A percentile compares a stretch with the other conserved stretches of the same genome.
These are phyloP conservation scores for Eilema griseolum DNA, from an alignment of 2,888 invertebrate genomes.

Conservation along the genomic window DNA sequence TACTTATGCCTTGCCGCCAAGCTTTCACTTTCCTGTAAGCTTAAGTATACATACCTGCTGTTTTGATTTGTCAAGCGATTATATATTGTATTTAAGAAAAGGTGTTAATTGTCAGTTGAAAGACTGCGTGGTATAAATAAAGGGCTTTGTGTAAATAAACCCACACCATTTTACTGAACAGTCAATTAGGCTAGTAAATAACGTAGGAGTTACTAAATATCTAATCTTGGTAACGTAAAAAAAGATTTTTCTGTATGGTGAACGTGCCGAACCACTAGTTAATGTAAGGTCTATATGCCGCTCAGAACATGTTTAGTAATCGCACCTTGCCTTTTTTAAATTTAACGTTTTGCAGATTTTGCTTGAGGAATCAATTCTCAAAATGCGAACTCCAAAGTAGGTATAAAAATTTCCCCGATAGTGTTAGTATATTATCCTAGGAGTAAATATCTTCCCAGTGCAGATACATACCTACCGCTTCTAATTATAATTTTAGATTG, in stretches of 20 bases:
- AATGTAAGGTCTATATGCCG: neutral
- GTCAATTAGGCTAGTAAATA: conserved; percentile 40
- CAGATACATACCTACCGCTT: no score
- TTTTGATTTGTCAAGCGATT: conserved; percentile 36
- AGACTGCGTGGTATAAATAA: conserved; percentile 36
- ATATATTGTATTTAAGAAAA: conserved; percentile 32
- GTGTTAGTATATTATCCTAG: no score
- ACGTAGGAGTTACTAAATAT: conserved; percentile 23
- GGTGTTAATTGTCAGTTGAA: conserved; percentile 49
- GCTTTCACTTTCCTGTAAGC: neutral
- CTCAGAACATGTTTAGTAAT: neutral
- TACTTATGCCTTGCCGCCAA: no score
- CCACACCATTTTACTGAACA: conserved; percentile 34
- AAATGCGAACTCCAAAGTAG: no score
- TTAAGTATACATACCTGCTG: conserved; percentile 5
- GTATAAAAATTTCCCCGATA: no score
- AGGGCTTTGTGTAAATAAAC: conserved; percentile 30
- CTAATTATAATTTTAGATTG: neutral
- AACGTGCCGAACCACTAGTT: neutral
- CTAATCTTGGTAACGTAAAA: neutral
- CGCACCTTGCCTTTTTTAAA: no score
- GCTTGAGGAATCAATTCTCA: no score
- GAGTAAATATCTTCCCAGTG: no score
- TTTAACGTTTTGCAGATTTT: no score
- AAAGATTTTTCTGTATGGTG: neutral